Conservation (phyloP, 1,140 invertebrate species). For the Carposina sasakii region DNA sequence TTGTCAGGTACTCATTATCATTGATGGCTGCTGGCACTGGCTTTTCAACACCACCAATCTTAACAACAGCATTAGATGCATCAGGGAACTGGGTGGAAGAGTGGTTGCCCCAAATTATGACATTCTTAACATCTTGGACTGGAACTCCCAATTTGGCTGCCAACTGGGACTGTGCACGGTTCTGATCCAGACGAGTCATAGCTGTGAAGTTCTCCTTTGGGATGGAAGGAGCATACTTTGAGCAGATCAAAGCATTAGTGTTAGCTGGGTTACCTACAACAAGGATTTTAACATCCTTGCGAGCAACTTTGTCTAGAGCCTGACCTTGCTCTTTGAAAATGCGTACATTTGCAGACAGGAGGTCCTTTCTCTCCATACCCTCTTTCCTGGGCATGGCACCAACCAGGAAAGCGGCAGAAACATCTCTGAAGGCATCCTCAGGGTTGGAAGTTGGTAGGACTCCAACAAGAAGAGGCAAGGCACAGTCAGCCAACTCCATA, state of each 20-base stretch:
- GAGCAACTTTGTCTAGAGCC: conserved; percentile 93
- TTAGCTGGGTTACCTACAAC: conserved; percentile 99
- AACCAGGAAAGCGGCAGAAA: conserved; percentile 98
- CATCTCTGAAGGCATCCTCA: conserved; percentile 93
- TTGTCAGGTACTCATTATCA: conserved; percentile 87
- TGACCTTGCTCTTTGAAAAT: conserved; percentile 98
- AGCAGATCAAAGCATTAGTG: conserved; percentile 97
- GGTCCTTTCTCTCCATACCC: conserved; percentile 99
- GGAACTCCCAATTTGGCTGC: conserved; percentile 79
- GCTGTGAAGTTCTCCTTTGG: conserved; percentile 97
- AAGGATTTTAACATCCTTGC: conserved; percentile 93
- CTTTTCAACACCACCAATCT: conserved; percentile 68
- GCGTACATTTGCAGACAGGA: conserved; percentile 96
- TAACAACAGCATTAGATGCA: conserved; percentile 87
- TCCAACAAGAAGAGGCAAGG: conserved; percentile 89
- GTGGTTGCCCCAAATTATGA: conserved; percentile 99
- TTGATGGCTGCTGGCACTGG: conserved; percentile 83
- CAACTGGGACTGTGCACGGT: conserved; percentile 91
- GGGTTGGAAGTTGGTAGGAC: conserved; percentile 92
- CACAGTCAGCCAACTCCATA: conserved; percentile 98
- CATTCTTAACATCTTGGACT: conserved; percentile 87
- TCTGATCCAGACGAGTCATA: conserved; percentile 99
- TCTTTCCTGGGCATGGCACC: conserved; percentile 98
- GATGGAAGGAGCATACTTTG: conserved; percentile 97
- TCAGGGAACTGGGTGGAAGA: conserved; percentile 99